Percentiles rank a stretch among this genome's conserved stretches.
Conservation (phyloP, 2,888 invertebrate genomes). For the Kuschelorhynchus macadamiae region DNA sequence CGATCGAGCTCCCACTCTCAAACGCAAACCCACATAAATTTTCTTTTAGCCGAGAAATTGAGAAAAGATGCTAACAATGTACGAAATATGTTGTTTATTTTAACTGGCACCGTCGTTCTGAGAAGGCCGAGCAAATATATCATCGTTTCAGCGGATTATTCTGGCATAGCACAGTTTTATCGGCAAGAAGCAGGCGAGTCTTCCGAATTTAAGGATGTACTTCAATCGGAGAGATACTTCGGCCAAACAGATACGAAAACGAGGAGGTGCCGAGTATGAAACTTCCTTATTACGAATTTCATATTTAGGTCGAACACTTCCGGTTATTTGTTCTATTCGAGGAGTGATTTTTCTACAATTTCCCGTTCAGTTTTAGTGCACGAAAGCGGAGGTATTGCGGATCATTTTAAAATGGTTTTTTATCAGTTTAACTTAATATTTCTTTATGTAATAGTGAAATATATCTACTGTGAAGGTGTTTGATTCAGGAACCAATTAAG, state of each 20-base stretch:
- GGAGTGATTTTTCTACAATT: no score
- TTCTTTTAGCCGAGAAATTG: not conserved
- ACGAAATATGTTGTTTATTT: constrained; percentile 50
- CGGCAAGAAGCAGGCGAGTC: constrained; percentile 44
- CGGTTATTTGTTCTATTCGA: constrained; percentile 1
- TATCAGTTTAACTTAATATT: no score
- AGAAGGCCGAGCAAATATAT: constrained; percentile 59
- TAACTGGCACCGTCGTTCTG: constrained; percentile 52
- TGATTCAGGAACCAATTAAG: no score
- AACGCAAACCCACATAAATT: constrained; percentile 24
- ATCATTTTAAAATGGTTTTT: no score
- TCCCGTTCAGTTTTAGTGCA: no score
- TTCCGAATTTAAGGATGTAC: constrained; percentile 57
- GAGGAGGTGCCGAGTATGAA: constrained; percentile 8
- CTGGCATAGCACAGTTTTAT: constrained; percentile 55
- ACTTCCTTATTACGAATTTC: constrained; percentile 12
- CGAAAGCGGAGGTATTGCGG: no score
- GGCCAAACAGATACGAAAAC: constrained; percentile 35
- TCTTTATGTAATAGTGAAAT: no score
- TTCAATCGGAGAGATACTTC: constrained; percentile 56
- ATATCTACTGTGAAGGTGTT: no score
- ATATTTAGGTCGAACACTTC: constrained; percentile 14
- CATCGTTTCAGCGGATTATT: constrained; percentile 64
- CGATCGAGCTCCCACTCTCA: constrained; percentile 1
- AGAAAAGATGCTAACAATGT: constrained; percentile 45